These are phyloP conservation scores for Odontamblyopus lacepedii DNA, from an alignment of 2,797 vertebrate genomes.

Conservation along the genomic window DNA sequence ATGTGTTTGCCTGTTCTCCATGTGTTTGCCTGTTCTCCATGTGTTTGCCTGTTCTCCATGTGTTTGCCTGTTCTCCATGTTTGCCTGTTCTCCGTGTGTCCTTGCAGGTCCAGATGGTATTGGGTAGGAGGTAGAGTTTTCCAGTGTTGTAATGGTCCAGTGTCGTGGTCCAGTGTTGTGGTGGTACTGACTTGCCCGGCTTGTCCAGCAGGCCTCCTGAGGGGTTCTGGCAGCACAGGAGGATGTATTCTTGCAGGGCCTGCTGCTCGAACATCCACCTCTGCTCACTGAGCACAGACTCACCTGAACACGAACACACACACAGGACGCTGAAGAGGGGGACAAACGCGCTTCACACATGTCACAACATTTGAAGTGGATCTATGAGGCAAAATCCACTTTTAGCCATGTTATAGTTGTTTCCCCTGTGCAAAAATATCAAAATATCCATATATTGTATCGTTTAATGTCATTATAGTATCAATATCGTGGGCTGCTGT, in stretches of 20 bases:
- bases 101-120: slow-evolving; percentile 30
- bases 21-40: neutral
- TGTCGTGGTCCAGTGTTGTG: neutral
- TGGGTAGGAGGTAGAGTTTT: neutral
- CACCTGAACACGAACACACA: slow-evolving; percentile 75
- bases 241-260: slow-evolving; percentile 96
- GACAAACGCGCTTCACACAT: no score
- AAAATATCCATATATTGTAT: no score
- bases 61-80: slow-evolving; percentile 13
- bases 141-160: no score
- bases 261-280: slow-evolving; percentile 96
- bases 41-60: slow-evolving; percentile 12
- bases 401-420: no score
- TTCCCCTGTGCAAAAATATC: no score
- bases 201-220: slow-evolving; percentile 93
- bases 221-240: slow-evolving; percentile 95
- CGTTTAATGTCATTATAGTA: no score
- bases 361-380: no score
- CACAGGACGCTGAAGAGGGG: no score
- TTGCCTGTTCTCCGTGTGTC: no score
- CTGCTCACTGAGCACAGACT: slow-evolving; percentile 83
- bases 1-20: slow-evolving; percentile 17
- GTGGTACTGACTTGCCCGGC: slow-evolving; percentile 92
- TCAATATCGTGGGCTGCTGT: no score
- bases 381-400: no score